Evolutionary conservation across 2,888 invertebrate genomes (phyloP), one percentile per base, ranked within the genome.

Genomic region (Odiellus spinosus): DNA sequence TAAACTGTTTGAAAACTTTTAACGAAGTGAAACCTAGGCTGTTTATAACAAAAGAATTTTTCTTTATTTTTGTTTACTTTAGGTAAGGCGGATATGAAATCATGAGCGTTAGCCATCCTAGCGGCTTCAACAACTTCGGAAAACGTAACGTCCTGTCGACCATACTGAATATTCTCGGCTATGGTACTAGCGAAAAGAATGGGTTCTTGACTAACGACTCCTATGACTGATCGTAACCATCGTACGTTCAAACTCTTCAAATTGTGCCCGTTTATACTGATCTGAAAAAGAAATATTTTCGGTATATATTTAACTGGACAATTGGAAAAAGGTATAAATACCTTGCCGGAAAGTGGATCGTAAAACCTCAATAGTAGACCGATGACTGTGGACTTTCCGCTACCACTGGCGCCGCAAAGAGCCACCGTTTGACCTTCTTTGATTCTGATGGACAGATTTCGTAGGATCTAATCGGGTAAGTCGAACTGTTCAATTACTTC

Each of bases 351-450:
- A 6, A 18, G 17, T 12, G 64, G 60, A 51, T 65, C 69, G 55
- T 72, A 72, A 53, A 71, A 67, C 17, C 71, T 55, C 50, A 68
- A 65, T 32, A 71, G 47, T 20, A 72, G 58, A 54, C 68, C 66
- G 3, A 71, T 62, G 18, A 82, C 78, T 52, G 73, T 73, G 44
- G 66, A 66, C 56, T 71, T 71, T 15, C 71, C 71, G 56, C 67
- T 67, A 1, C 71, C 71, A 58, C 65, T 66, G 11, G 67, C 42
- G 3, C 71, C 71, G 18, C 69, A 70, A 34, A 65, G 49, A 4
- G 64, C 65, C 32, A 66, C 52, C 42, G 58, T 61, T 46, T 56
- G 47, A 14, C 61, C 61, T 14, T 58, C 57, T 17, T 56, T 55
- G 2, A 62, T 56, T 5, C 41, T 45, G 18, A 62, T 47, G 11